phyloP scores from a whole-genome alignment of 2,888 invertebrate species.

The Phasia obesa region DNA sequence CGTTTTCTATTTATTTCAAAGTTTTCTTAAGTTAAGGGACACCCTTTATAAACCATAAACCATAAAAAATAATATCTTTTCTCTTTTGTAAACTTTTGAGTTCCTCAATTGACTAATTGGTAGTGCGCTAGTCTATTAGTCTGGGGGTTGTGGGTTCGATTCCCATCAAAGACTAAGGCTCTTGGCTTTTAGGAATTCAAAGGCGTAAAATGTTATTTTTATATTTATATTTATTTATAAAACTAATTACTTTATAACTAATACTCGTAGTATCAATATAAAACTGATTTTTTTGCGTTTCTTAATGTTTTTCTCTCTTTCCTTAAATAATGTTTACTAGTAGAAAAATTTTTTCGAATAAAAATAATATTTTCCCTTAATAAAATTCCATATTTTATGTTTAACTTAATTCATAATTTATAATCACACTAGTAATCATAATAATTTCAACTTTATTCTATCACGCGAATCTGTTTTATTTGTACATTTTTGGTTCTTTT shows the following conservation, averaged over 20 bases:
- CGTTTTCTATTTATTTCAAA: too few relatives aligned
- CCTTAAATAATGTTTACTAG: not conserved
- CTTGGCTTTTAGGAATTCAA: too few relatives aligned
- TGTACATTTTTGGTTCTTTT: slow-evolving; percentile 10
- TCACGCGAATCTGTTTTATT: slow-evolving; percentile 76
- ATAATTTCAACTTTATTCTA: slow-evolving; percentile 78
- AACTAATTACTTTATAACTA: slow-evolving; percentile 40
- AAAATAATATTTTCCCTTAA: slow-evolving; percentile 29
- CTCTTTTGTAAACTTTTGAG: too few relatives aligned
- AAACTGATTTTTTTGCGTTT: slow-evolving; percentile 6
- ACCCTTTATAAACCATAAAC: too few relatives aligned
- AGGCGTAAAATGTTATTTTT: too few relatives aligned
- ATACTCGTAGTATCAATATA: slow-evolving; percentile 32
- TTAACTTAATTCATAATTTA: slow-evolving; percentile 76
- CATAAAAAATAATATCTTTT: too few relatives aligned
- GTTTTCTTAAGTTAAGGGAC: too few relatives aligned
- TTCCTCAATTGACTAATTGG: too few relatives aligned
- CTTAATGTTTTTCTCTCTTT: not conserved
- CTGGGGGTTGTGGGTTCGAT: too few relatives aligned
- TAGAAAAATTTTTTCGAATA: slow-evolving; percentile 13
- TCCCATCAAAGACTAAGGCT: too few relatives aligned
- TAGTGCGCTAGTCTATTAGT: too few relatives aligned
- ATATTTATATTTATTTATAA: not conserved
- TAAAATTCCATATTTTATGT: slow-evolving; percentile 46
- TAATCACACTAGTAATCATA: slow-evolving; percentile 72